A percentile compares a stretch with the other conserved stretches of the same genome.
Evolutionary conservation across 1,140 invertebrate species (phyloP).

Genomic region (Drosophila kohkoa): DNA sequence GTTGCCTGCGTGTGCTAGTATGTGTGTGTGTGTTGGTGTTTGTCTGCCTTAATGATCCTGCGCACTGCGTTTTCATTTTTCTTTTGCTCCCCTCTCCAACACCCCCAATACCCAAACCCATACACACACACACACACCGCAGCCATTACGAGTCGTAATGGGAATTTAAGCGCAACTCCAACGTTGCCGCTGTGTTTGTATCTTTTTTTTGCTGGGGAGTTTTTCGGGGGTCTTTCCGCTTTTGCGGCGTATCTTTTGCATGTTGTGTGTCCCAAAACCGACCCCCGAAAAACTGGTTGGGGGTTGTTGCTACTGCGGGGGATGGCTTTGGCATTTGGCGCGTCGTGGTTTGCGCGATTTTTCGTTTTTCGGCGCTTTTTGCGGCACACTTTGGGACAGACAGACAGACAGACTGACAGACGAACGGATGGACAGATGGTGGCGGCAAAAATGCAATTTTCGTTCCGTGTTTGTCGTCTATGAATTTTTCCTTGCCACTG

Average conservation of each 20-base stretch:
- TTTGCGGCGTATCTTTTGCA: conserved; percentile 82
- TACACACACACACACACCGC: conserved; percentile 47
- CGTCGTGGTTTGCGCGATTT: conserved; percentile 47
- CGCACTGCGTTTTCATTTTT: conserved; percentile 79
- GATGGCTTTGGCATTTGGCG: conserved; percentile 50
- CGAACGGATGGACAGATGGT: not conserved
- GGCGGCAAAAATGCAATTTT: conserved; percentile 72
- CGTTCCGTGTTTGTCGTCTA: conserved; percentile 79
- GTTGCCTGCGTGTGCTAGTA: conserved; percentile 11
- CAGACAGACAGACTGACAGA: not conserved
- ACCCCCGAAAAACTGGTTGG: conserved; percentile 13
- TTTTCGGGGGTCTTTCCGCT: conserved; percentile 66
- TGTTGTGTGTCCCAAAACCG: conserved; percentile 64
- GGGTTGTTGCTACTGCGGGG: conserved; percentile 3
- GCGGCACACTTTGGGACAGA: conserved; percentile 63
- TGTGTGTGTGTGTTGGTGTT: conserved; percentile 41
- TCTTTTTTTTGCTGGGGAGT: conserved; percentile 35
- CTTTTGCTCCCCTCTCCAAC: conserved; percentile 52
- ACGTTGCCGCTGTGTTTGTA: conserved; percentile 50
- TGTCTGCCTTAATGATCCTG: conserved; percentile 79
- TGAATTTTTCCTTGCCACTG: conserved; percentile 73
- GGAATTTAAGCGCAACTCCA: conserved; percentile 79
- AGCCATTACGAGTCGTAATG: conserved; percentile 80
- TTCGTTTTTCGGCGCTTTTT: conserved; percentile 47
- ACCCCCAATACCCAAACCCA: conserved; percentile 19